Evolutionary conservation across 2,888 invertebrate species (phyloP).

Genomic region (Ischnura elegans): DNA sequence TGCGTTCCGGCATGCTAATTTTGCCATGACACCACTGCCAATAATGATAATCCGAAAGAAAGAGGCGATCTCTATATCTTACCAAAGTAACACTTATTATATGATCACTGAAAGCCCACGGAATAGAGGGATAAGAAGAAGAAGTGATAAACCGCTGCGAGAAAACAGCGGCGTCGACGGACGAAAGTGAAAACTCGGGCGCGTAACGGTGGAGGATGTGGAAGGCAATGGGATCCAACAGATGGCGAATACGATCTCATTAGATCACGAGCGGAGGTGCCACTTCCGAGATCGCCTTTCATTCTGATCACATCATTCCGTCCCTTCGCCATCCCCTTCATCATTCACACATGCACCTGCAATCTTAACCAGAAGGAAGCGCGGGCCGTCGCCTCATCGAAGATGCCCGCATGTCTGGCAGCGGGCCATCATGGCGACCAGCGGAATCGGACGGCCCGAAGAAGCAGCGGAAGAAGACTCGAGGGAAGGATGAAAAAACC

Average conservation of each 20-base stretch:
- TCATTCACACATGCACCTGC: too few species aligned
- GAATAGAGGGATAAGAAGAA: not conserved
- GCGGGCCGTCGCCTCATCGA: not conserved
- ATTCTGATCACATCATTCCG: not conserved
- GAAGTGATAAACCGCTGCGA: not conserved
- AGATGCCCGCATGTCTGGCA: conserved; percentile 51
- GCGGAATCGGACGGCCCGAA: conserved; percentile 50
- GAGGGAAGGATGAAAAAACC: conserved; percentile 56
- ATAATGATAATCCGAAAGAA: too few species aligned
- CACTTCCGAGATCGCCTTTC: not conserved
- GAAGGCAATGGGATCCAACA: not conserved
- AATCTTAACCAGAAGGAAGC: too few species aligned
- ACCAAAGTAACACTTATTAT: not conserved
- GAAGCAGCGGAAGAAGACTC: conserved; percentile 27
- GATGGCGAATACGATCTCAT: not conserved
- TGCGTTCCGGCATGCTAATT: too few species aligned
- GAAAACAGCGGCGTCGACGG: not conserved
- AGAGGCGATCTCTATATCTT: too few species aligned
- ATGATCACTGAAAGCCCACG: not conserved
- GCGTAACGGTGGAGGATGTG: not conserved
- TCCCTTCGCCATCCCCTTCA: not conserved
- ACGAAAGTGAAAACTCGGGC: not conserved
- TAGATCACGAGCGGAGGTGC: not conserved
- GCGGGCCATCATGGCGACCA: conserved; percentile 61
- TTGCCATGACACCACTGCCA: too few species aligned